Conservation (phyloP, 2,888 invertebrate species). For the Hemaris fuciformis region DNA sequence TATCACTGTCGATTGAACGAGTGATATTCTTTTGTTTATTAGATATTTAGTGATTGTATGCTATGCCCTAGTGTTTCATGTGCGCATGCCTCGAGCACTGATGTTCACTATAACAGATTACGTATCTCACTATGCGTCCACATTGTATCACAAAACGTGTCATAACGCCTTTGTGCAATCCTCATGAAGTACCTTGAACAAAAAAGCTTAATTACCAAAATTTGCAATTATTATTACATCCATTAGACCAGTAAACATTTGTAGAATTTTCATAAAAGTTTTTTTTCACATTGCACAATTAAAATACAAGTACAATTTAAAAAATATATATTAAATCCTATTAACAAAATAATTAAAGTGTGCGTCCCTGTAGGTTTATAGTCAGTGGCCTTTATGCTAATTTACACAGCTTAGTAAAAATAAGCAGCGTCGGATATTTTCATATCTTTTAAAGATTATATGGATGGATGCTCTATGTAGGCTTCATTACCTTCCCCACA, state of each 20-base stretch:
- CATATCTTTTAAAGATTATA: not conserved
- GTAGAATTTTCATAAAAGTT: not conserved
- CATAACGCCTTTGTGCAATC: constrained; percentile 36
- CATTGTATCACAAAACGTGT: constrained; percentile 64
- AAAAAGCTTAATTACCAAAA: constrained; percentile 12
- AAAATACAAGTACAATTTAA: not conserved
- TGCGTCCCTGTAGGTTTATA: not conserved
- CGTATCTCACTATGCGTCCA: constrained; percentile 62
- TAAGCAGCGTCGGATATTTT: not conserved
- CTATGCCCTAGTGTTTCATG: constrained; percentile 18
- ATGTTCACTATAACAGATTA: constrained; percentile 35
- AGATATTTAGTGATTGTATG: not conserved
- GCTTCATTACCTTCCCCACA: not conserved
- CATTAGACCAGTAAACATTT: too few relatives aligned
- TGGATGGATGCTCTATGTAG: not conserved
- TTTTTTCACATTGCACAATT: not conserved
- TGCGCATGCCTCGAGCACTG: constrained; percentile 29
- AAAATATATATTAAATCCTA: not conserved
- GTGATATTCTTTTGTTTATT: not conserved
- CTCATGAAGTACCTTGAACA: constrained; percentile 29
- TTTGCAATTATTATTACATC: too few relatives aligned
- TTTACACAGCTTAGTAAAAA: not conserved
- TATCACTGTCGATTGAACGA: not conserved
- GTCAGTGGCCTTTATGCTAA: not conserved
- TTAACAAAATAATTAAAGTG: not conserved